Percentiles rank a stretch among this genome's conserved stretches.
Evolutionary conservation across 1,140 invertebrate genomes (phyloP).

Genomic region (Parasteatoda tepidariorum): DNA sequence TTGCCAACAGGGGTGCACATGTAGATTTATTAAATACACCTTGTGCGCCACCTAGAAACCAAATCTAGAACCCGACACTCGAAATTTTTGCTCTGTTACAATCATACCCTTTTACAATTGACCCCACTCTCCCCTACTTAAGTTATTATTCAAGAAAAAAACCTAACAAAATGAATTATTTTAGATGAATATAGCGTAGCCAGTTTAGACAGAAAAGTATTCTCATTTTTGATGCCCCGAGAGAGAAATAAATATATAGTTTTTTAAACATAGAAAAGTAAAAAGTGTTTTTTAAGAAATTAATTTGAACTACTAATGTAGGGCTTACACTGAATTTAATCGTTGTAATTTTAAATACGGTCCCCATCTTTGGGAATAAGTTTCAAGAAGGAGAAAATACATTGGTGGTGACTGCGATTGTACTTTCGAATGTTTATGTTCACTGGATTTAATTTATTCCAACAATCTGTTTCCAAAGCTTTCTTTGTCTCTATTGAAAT

Average conservation of each 20-base stretch:
- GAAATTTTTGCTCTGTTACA: no score
- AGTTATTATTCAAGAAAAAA: no score
- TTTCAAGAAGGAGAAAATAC: neutral
- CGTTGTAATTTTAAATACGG: neutral
- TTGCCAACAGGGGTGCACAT: no score
- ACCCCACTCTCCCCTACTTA: no score
- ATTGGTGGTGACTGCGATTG: neutral
- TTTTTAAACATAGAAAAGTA: neutral
- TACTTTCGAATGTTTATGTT: slow-evolving; percentile 12
- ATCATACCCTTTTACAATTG: no score
- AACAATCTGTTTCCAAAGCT: slow-evolving; percentile 2
- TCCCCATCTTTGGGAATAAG: neutral
- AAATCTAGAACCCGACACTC: no score
- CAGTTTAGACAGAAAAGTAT: neutral
- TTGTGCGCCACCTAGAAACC: no score
- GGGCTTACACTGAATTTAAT: neutral
- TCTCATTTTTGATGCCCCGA: neutral
- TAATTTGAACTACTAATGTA: no score
- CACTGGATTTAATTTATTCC: slow-evolving; percentile 25
- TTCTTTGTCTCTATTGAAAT: slow-evolving; percentile 10
- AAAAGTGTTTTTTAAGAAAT: neutral
- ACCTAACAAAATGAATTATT: neutral
- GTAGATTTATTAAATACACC: no score
- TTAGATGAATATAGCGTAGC: neutral
- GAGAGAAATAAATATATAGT: neutral